A percentile compares a stretch with the other conserved stretches of the same genome.
Evolutionary conservation across 2,797 vertebrate genomes (phyloP).

Genomic region (Lagocephalus sceleratus): DNA sequence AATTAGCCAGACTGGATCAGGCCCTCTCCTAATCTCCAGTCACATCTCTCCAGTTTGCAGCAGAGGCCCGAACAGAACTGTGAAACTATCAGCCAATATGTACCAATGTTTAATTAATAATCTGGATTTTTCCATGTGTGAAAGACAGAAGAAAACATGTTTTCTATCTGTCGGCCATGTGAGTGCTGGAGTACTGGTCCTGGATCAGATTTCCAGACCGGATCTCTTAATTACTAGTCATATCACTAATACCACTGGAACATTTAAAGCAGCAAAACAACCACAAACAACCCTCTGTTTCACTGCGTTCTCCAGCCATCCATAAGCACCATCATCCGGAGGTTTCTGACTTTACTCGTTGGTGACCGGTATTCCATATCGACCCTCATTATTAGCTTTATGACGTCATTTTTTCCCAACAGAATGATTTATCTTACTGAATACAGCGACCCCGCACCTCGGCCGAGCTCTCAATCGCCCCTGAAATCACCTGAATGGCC

Average conservation of each 20-base stretch:
- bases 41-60: neutral
- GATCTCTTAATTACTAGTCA: neutral
- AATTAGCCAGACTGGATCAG: neutral
- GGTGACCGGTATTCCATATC: too few species aligned
- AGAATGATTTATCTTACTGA: too few species aligned
- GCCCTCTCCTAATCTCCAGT: neutral
- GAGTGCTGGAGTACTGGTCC: too few species aligned
- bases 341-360: too few species aligned
- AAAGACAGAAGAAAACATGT: too few species aligned
- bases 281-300: neutral
- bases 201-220: too few species aligned
- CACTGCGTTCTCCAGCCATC: neutral
- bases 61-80: neutral
- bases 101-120: neutral
- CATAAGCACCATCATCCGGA: neutral
- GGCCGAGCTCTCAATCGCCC: slow-evolving; percentile 29
- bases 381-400: too few species aligned
- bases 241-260: neutral
- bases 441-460: too few species aligned
- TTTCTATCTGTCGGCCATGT: too few species aligned
- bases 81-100: neutral
- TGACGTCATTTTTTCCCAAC: too few species aligned
- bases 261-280: neutral
- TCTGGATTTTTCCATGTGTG: too few species aligned
- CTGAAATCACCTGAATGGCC: slow-evolving; percentile 31